Evolutionary conservation across 2,113 vertebrate genomes (phyloP), one percentile per base, ranked within the genome.

Genomic region (Rhizomys pruinosus): DNA sequence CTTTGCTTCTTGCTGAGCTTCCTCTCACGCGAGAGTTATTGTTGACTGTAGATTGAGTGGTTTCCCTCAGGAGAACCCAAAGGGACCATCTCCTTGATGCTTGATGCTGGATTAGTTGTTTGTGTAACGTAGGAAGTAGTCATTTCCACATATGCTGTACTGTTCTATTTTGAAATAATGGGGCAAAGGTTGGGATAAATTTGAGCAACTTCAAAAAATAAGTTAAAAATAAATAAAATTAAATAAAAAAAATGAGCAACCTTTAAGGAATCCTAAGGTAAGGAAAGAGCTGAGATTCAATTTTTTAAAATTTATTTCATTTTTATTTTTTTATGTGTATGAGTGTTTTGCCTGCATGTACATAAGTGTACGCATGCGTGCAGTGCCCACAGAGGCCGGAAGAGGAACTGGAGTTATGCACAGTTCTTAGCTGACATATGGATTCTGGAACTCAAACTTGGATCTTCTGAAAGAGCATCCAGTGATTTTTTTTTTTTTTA

Each of bases 1-100:
- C 72, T 90, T 34, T 63, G 37, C 4, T 61, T 85, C 64, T 42
- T 73, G 44, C n/a, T 68, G 0, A 20, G 5, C 59, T 44, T 27
- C 42, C 27, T 80, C 20, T 68, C 77, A 7, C 32, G 79, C 90
- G 57, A 80, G n/a, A 79, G 42, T 84, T 32, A 4, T 42, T 19
- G 3, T 72, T 80, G 61, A 39, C 27, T 25, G 13, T 63, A 12
- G 42, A 23, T 52, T 90, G 68, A 57, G 39, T 73, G 80, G 32
- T 77, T 92, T 84, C 87, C 68, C 57, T 55, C 17, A 77, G 87
- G 20, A 90, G 64, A 64, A 92, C 52, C 32, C 13, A 77, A 79
- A 3, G 17, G 42, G 19, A 92, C 44, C 76, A 4, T 39, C n/a
- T 66, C 27, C 47, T 77, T 37, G 32, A 34, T 68, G 34, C 47